A percentile compares a stretch with the other conserved stretches of the same genome.
phyloP scores from a whole-genome alignment of 2,797 vertebrate species.

The Chanos chanos region DNA sequence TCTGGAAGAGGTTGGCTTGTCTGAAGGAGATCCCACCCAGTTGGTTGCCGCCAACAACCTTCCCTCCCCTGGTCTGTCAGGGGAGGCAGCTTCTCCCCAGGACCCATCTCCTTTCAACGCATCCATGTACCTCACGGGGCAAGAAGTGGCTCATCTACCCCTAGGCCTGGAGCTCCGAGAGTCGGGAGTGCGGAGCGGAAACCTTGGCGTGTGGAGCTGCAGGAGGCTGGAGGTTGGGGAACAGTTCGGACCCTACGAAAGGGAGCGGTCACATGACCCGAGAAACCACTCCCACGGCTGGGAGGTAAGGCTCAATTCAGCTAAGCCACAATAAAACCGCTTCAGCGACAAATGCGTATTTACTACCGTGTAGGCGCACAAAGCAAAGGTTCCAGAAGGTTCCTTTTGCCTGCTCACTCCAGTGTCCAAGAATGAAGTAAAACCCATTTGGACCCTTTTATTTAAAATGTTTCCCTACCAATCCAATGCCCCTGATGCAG shows the following conservation, averaged over 20 bases:
- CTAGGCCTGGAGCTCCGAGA: constrained; percentile 90
- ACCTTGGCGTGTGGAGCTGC: constrained; percentile 89
- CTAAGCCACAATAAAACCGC: too few species aligned
- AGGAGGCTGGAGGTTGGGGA: constrained; percentile 86
- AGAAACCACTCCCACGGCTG: constrained; percentile 81
- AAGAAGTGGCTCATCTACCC: constrained; percentile 75
- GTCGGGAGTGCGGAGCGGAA: constrained; percentile 74
- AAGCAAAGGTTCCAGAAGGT: too few species aligned
- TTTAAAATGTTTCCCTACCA: too few species aligned
- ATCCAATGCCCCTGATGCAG: too few species aligned
- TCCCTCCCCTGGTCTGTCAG: constrained; percentile 78
- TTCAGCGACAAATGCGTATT: too few species aligned
- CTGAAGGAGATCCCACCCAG: constrained; percentile 69
- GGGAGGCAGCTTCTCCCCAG: constrained; percentile 77
- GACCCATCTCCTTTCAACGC: constrained; percentile 77
- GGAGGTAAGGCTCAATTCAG: constrained; percentile 86
- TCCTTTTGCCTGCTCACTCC: too few species aligned
- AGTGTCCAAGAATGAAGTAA: too few species aligned
- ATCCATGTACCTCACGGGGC: constrained; percentile 72
- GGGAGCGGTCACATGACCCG: constrained; percentile 75
- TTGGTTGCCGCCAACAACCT: constrained; percentile 69
- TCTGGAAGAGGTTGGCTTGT: constrained; percentile 73
- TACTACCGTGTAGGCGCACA: too few species aligned
- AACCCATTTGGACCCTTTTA: too few species aligned
- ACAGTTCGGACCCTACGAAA: constrained; percentile 88